These are phyloP conservation scores for Opisthocomus hoazin DNA, from an alignment of 2,113 vertebrate species.

Conservation along the genomic window DNA sequence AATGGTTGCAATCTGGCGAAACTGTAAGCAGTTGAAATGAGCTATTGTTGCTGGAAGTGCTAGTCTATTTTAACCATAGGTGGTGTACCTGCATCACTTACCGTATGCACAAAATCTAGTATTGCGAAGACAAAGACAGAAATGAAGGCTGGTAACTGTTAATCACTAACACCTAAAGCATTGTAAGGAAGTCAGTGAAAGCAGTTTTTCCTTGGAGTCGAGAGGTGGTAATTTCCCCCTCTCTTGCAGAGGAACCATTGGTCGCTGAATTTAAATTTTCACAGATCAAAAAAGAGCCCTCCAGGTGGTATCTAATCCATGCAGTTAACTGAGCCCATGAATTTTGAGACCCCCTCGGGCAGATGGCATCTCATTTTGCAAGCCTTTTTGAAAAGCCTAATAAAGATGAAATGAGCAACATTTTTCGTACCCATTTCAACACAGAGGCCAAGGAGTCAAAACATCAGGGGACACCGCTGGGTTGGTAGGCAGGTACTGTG, in stretches of 20 bases:
- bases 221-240: neutral
- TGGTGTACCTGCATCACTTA: neutral
- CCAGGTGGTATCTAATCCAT: neutral
- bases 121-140: neutral
- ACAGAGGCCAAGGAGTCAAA: neutral
- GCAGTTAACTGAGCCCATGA: neutral
- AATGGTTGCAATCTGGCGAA: neutral
- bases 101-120: neutral
- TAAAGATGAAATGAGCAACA: neutral
- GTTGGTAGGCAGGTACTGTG: neutral
- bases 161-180: neutral
- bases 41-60: neutral
- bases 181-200: neutral
- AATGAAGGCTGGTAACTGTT: neutral
- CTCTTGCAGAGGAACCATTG: neutral
- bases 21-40: neutral
- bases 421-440: neutral
- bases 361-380: neutral
- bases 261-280: neutral
- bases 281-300: neutral
- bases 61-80: neutral
- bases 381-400: neutral
- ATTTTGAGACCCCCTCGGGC: neutral
- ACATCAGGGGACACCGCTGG: neutral
- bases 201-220: neutral